A percentile compares a stretch with the other conserved stretches of the same genome.
phyloP scores from a whole-genome alignment of 1,140 invertebrate species.

The Hyphantria cunea region DNA sequence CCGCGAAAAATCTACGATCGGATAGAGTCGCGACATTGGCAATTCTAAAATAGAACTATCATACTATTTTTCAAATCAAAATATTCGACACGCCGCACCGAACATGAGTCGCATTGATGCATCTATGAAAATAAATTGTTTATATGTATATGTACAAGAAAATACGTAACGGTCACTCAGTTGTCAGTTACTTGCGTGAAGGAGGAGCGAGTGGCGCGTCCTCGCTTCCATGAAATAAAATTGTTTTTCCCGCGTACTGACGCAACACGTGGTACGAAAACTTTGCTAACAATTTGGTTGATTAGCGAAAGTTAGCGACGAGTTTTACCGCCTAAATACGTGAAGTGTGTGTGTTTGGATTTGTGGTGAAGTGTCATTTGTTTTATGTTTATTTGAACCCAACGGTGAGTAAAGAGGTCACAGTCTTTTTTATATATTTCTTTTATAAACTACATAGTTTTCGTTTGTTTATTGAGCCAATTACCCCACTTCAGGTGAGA shows the following conservation, averaged over 20 bases:
- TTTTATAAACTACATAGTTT: too few species aligned
- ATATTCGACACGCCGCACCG: constrained; percentile 14
- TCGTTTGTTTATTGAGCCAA: too few species aligned
- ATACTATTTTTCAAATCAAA: constrained; percentile 22
- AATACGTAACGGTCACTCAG: constrained; percentile 61
- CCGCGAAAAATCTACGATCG: constrained; percentile 11
- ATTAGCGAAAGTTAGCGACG: constrained; percentile 35
- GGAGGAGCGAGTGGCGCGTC: constrained; percentile 46
- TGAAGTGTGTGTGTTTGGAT: constrained; percentile 37
- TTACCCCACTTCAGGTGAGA: too few species aligned
- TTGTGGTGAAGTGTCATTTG: constrained; percentile 18
- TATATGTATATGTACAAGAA: constrained; percentile 55
- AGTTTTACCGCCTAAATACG: constrained; percentile 25
- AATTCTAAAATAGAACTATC: constrained; percentile 34
- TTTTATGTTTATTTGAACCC: constrained; percentile 15
- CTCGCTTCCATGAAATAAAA: constrained; percentile 23
- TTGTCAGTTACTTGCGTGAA: constrained; percentile 68
- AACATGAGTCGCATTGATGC: constrained; percentile 48
- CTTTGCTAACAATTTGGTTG: constrained; percentile 46
- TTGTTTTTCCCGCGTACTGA: constrained; percentile 28
- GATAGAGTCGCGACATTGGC: constrained; percentile 29
- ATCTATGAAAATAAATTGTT: constrained; percentile 76
- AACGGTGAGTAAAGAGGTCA: constrained; percentile 16
- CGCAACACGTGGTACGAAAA: constrained; percentile 58
- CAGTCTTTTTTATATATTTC: too few species aligned